Evolutionary conservation across 2,113 vertebrate species (phyloP).

Genomic region (Bubalus kerabau): DNA sequence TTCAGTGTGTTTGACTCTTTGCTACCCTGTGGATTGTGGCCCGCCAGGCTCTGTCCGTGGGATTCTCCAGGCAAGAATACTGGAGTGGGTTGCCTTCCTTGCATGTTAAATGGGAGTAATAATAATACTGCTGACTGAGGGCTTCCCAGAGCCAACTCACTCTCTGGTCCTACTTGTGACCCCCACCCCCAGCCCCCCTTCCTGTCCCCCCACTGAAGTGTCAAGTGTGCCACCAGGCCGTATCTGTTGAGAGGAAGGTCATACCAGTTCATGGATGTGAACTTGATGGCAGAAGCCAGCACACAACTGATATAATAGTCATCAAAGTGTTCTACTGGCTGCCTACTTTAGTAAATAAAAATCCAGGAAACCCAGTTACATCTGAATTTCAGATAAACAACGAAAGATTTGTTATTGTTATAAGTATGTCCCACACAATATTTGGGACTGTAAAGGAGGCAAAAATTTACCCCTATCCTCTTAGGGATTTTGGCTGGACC

Average conservation of each 20-base stretch:
- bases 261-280: neutral
- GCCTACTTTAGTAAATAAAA: neutral
- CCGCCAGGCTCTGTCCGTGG: neutral
- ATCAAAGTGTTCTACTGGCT: neutral
- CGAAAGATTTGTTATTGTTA: neutral
- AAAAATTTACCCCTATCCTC: neutral
- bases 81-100: neutral
- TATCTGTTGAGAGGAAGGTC: neutral
- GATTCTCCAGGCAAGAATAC: neutral
- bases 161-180: neutral
- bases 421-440: neutral
- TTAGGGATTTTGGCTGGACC: neutral
- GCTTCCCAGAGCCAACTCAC: neutral
- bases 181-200: neutral
- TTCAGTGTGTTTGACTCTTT: neutral
- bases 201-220: rapidly evolving
- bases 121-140: neutral
- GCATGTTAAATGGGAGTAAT: neutral
- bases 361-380: neutral
- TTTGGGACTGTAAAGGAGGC: neutral
- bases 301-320: neutral
- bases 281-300: neutral
- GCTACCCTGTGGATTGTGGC: neutral
- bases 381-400: conserved; percentile 4
- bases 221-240: neutral